Evolutionary conservation across 1,140 invertebrate species (phyloP).

Genomic region (Drosophila busckii): DNA sequence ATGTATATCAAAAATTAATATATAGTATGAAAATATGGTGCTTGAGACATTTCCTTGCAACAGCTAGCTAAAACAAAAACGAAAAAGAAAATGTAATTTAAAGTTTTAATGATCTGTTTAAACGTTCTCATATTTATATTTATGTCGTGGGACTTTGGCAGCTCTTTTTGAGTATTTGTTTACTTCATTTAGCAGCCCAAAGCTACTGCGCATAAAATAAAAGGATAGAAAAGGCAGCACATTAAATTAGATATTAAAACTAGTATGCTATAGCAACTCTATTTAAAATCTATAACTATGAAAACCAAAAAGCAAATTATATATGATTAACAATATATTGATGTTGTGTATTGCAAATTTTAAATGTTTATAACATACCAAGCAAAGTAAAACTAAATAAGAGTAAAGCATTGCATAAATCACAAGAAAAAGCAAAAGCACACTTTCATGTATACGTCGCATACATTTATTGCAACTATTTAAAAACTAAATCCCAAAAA

Average conservation of each 20-base stretch:
- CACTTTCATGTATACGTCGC: constrained; percentile 71
- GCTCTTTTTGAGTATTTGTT: background rate
- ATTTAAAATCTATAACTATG: constrained; percentile 59
- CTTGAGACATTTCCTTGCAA: constrained; percentile 49
- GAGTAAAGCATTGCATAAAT: constrained; percentile 48
- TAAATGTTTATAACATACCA: constrained; percentile 69
- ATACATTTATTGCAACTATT: constrained; percentile 62
- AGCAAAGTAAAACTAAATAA: constrained; percentile 37
- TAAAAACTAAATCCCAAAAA: constrained; percentile 32
- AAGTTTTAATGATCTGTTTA: background rate
- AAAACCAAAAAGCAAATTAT: constrained; percentile 48
- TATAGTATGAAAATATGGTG: constrained; percentile 51
- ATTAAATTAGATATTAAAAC: constrained; percentile 32
- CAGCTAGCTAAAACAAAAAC: constrained; percentile 18
- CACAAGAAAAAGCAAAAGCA: constrained; percentile 25
- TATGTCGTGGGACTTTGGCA: background rate
- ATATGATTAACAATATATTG: constrained; percentile 73
- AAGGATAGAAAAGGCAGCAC: too few relatives aligned
- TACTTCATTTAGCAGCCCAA: background rate
- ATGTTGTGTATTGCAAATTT: constrained; percentile 75
- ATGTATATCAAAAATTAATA: constrained; percentile 1
- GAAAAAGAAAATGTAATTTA: background rate
- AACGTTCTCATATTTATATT: background rate
- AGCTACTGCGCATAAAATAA: background rate
- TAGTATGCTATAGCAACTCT: constrained; percentile 28